Conservation (phyloP, 30 jellyfish, hydroid and myxozoan genomes). For the Rhopilema esculentum region DNA sequence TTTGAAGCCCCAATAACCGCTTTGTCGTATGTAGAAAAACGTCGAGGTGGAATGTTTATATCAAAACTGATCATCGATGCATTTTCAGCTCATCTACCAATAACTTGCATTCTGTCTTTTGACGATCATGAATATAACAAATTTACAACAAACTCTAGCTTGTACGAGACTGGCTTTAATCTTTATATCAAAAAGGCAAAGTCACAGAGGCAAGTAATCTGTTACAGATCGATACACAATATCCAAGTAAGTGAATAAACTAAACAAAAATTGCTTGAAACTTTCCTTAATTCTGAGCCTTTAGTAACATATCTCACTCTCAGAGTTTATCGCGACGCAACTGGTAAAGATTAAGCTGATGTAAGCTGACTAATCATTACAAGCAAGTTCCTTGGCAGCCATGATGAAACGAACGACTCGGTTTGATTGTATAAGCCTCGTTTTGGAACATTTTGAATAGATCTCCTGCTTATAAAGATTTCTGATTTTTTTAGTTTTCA, state of each 20-base stretch:
- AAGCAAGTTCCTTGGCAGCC: slow-evolving; percentile 33
- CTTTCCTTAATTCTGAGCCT: background rate
- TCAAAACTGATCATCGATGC: background rate
- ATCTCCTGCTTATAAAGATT: background rate
- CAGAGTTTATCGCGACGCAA: background rate
- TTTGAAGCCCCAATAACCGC: too few relatives aligned
- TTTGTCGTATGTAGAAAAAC: too few relatives aligned
- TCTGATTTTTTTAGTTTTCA: background rate
- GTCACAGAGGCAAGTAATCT: background rate
- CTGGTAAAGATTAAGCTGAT: background rate
- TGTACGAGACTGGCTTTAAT: too few relatives aligned
- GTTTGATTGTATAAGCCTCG: background rate
- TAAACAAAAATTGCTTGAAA: too few relatives aligned
- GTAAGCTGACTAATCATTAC: slow-evolving; percentile 56
- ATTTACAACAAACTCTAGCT: too few relatives aligned
- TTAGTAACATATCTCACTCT: background rate
- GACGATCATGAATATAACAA: too few relatives aligned
- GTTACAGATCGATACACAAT: background rate
- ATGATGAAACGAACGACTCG: background rate
- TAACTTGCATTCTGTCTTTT: background rate
- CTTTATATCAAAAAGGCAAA: background rate
- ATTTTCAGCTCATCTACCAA: background rate
- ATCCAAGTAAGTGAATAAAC: background rate
- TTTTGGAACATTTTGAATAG: background rate
- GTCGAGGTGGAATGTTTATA: background rate